Percentiles rank a stretch among this genome's conserved stretches.
Evolutionary conservation across 2,797 vertebrate genomes (phyloP).

Genomic region (Fratercula arctica): DNA sequence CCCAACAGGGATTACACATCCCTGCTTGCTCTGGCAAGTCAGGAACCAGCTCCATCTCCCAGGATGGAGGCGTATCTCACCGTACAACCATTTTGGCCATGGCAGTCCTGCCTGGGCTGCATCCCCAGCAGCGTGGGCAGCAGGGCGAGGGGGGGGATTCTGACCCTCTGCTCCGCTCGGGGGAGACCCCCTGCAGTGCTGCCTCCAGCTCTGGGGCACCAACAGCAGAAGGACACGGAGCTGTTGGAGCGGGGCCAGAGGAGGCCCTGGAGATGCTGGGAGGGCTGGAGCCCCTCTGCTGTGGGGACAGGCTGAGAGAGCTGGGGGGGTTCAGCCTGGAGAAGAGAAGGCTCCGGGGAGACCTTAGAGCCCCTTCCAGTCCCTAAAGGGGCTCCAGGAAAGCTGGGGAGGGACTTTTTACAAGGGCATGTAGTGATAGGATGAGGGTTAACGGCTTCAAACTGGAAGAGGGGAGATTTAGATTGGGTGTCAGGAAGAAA

Average conservation of each 20-base stretch:
- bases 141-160: background rate
- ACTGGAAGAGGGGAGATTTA: background rate
- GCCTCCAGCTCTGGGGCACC: background rate
- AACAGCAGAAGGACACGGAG: background rate
- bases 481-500: background rate
- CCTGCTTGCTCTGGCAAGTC: background rate
- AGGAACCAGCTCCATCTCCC: background rate
- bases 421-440: background rate
- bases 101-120: background rate
- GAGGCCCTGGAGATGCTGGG: background rate
- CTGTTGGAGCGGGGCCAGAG: background rate
- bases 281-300: background rate
- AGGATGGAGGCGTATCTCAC: background rate
- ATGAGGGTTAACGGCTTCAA: background rate
- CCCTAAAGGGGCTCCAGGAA: background rate
- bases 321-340: background rate
- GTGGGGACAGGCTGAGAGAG: background rate
- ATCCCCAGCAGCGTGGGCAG: background rate
- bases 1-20: background rate
- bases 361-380: background rate
- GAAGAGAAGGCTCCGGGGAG: background rate
- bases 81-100: rapidly evolving
- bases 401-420: background rate
- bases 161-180: background rate
- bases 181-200: background rate